These are phyloP conservation scores for Eospalax fontanierii DNA, from an alignment of 2,797 vertebrate genomes.

Conservation along the genomic window DNA sequence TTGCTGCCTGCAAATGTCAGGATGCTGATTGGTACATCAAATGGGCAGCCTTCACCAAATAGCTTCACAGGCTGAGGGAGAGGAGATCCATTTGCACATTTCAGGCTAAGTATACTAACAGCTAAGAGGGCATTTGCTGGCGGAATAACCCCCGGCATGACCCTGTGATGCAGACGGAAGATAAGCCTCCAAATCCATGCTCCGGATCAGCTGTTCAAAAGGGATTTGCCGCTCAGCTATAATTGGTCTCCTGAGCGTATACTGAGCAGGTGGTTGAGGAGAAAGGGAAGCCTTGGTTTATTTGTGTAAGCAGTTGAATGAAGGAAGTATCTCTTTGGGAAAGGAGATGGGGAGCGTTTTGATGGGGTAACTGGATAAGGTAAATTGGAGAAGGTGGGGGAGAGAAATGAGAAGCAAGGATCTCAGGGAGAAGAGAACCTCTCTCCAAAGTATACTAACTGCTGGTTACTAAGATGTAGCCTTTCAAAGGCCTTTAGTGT, in stretches of 20 bases:
- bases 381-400: neutral
- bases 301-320: conserved; percentile 73
- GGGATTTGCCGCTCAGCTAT: conserved; percentile 75
- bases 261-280: conserved; percentile 74
- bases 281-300: conserved; percentile 64
- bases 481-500: too few relatives aligned
- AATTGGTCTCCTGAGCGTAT: conserved; percentile 66
- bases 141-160: conserved; percentile 61
- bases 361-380: neutral
- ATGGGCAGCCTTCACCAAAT: conserved; percentile 63
- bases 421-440: neutral
- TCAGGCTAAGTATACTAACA: conserved; percentile 68
- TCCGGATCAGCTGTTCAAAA: conserved; percentile 75
- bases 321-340: conserved; percentile 67
- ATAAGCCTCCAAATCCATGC: conserved; percentile 79
- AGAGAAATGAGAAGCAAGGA: neutral
- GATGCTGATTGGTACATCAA: conserved; percentile 62
- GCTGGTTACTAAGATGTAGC: conserved; percentile 30
- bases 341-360: conserved; percentile 20
- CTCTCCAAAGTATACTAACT: conserved; percentile 12
- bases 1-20: conserved; percentile 49
- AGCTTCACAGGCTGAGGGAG: conserved; percentile 67
- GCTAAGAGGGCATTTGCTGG: conserved; percentile 59
- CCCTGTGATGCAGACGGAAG: conserved; percentile 75
- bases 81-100: conserved; percentile 65